Conservation (phyloP, 2,113 vertebrate species). For the Scomber scombrus region DNA sequence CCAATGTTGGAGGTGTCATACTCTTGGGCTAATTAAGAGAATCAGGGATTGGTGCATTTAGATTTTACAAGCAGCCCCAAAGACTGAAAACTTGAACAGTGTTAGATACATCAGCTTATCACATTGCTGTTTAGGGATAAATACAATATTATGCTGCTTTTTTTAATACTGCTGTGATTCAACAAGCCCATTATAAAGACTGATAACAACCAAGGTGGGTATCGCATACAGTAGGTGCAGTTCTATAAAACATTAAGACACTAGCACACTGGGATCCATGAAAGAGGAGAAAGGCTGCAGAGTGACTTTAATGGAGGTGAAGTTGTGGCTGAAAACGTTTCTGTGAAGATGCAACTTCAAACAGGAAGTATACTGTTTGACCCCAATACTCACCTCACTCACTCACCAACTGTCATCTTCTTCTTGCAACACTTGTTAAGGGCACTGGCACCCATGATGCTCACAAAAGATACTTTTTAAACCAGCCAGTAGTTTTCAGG, state of each 20-base stretch:
- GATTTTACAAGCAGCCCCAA: constrained; percentile 1
- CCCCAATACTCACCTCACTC: too few relatives aligned
- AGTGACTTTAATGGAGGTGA: constrained; percentile 26
- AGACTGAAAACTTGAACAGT: background rate
- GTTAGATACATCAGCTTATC: background rate
- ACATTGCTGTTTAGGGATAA: background rate
- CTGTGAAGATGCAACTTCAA: constrained; percentile 17
- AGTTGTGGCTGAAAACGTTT: background rate
- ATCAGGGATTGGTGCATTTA: background rate
- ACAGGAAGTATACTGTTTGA: background rate
- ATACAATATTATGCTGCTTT: too few relatives aligned
- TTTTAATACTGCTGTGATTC: background rate
- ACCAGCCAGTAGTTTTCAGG: too few relatives aligned
- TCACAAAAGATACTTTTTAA: too few relatives aligned
- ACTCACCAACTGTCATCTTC: background rate
- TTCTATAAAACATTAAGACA: constrained; percentile 2
- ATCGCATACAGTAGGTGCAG: background rate
- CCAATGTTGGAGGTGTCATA: background rate
- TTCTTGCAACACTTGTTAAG: background rate
- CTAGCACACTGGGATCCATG: background rate
- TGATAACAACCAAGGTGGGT: background rate
- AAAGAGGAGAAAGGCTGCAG: background rate
- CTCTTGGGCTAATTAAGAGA: background rate
- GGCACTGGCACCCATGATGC: background rate
- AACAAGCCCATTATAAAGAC: background rate